Percentiles rank a stretch among this genome's conserved stretches.
These are phyloP conservation scores for Xenopus petersii DNA, from an alignment of 2,797 vertebrate genomes.

Conservation along the genomic window DNA sequence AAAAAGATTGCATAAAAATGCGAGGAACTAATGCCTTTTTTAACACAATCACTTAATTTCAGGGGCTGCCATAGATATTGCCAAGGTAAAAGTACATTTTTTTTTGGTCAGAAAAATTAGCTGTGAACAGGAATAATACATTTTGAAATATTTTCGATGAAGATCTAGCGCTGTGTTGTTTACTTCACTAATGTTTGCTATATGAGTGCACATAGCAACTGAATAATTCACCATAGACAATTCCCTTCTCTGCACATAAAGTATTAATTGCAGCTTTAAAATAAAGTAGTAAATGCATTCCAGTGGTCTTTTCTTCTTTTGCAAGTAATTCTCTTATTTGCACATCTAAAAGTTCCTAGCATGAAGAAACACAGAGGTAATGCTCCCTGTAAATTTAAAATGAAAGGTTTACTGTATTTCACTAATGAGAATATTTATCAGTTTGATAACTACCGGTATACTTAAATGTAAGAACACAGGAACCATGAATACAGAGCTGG, in stretches of 20 bases:
- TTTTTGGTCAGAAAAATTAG: too few species aligned
- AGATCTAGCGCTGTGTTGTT: neutral
- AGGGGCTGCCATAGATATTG: too few species aligned
- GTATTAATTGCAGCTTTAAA: conserved; percentile 20
- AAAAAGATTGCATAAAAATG: too few species aligned
- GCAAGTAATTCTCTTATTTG: conserved; percentile 14
- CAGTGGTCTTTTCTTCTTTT: neutral
- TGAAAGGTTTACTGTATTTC: conserved; percentile 28
- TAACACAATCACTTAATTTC: too few species aligned
- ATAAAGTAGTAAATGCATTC: neutral
- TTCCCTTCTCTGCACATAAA: conserved; percentile 14
- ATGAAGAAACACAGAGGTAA: conserved; percentile 13
- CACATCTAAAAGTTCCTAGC: conserved; percentile 10
- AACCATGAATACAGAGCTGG: neutral
- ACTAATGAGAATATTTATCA: conserved; percentile 24
- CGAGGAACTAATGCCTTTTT: too few species aligned
- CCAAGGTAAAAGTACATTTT: too few species aligned
- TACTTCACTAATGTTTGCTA: neutral
- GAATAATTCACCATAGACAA: conserved; percentile 21
- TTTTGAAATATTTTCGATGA: too few species aligned
- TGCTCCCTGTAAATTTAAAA: conserved; percentile 29
- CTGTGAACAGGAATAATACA: too few species aligned
- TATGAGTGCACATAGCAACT: neutral
- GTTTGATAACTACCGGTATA: neutral
- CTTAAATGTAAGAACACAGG: neutral